Evolutionary conservation across 2,888 invertebrate genomes (phyloP).

Genomic region (Acanthosepion lycidas): DNA sequence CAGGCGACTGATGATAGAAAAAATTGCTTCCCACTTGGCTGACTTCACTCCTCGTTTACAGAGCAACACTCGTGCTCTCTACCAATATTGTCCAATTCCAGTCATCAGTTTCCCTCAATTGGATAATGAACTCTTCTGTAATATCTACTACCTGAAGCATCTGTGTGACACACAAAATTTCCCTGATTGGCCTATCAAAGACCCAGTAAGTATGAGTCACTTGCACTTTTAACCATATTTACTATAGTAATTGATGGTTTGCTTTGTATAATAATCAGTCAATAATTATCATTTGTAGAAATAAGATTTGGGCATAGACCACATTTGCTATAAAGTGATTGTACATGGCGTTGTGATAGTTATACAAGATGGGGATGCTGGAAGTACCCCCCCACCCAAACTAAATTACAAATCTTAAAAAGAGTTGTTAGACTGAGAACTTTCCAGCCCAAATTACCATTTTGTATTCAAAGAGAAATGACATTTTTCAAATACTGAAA

Average conservation of each 20-base stretch:
- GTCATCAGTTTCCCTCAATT: constrained; percentile 94
- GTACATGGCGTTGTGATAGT: too few species aligned
- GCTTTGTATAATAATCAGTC: too few species aligned
- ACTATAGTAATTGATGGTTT: background rate
- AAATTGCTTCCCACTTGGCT: constrained; percentile 96
- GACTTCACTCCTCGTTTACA: constrained; percentile 96
- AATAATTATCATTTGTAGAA: too few species aligned
- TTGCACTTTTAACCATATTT: background rate
- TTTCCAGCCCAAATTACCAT: too few species aligned
- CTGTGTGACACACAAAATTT: constrained; percentile 90
- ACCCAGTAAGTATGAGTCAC: constrained; percentile 81
- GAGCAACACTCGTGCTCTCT: constrained; percentile 94
- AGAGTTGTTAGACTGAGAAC: too few species aligned
- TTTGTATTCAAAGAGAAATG: too few species aligned
- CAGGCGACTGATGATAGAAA: constrained; percentile 94
- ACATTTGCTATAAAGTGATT: too few species aligned
- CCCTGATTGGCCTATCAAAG: constrained; percentile 97
- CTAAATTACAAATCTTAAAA: too few species aligned
- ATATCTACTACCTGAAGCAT: constrained; percentile 97
- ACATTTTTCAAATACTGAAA: too few species aligned
- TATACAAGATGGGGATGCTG: too few species aligned
- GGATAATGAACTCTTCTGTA: constrained; percentile 97
- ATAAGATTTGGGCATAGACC: too few species aligned
- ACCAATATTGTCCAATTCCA: constrained; percentile 96
- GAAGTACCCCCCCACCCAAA: too few species aligned